phyloP scores from a whole-genome alignment of 2,888 invertebrate genomes.

The Papilio gigon region DNA sequence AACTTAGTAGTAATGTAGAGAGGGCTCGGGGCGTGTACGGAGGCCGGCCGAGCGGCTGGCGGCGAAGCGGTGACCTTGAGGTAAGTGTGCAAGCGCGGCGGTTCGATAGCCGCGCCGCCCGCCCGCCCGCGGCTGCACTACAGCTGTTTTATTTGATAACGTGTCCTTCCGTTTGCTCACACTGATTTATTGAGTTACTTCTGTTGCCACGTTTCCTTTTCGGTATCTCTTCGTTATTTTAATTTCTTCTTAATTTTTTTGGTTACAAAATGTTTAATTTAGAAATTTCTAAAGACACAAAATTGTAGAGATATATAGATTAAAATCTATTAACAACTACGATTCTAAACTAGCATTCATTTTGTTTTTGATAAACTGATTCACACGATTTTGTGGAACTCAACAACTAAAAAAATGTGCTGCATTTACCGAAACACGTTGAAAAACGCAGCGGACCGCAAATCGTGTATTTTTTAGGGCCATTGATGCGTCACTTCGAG shows the following conservation, averaged over 20 bases:
- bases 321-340: not conserved
- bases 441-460: slow-evolving; percentile 45
- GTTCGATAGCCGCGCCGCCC: slow-evolving; percentile 67
- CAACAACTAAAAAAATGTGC: not conserved
- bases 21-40: slow-evolving; percentile 62
- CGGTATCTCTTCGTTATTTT: not conserved
- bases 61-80: slow-evolving; percentile 70
- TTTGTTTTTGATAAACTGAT: not conserved
- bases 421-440: slow-evolving; percentile 40
- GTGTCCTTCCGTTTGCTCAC: slow-evolving; percentile 51
- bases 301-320: not conserved
- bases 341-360: not conserved
- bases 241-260: not conserved
- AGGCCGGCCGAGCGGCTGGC: slow-evolving; percentile 51
- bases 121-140: slow-evolving; percentile 74
- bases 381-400: not conserved
- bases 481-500: slow-evolving; percentile 55
- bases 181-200: slow-evolving; percentile 39
- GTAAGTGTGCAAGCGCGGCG: slow-evolving; percentile 71
- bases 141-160: slow-evolving; percentile 76
- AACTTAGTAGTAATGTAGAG: slow-evolving; percentile 64
- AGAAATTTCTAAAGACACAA: not conserved
- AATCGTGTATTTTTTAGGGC: slow-evolving; percentile 51
- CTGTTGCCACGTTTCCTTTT: slow-evolving; percentile 4
- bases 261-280: not conserved